Evolutionary conservation across 53 echinoderm and acorn worm species (phyloP), one percentile per base, ranked within the genome.

Genomic region (Stichopus horrens): DNA sequence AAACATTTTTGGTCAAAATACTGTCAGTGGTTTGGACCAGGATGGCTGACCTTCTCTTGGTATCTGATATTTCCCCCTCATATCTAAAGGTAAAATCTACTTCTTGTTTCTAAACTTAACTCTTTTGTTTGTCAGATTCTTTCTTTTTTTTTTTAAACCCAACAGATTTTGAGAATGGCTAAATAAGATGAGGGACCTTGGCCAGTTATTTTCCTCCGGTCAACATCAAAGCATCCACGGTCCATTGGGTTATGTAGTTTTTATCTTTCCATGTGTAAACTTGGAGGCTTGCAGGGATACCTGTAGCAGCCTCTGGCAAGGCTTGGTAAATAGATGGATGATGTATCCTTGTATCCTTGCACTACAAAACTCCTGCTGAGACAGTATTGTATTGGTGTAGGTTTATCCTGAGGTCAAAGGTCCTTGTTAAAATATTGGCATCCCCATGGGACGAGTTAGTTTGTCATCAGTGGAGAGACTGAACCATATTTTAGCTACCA

Each of bases 371-470:
- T 20, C 81, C 55, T 81, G 57, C 57, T 81, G 81, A 81, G 81
- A 81, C 81, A 7, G 58, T 37, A 37, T 81, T 81, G 81, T 81
- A 81, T 6, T 37, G 59, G 16, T 52, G 81, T 81, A 58, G 81
- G 56, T 58, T 37, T 57, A 20, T 57, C 22, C 6, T 57, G 13
- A 81, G 56, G 81, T 81, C 81, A 81, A 56, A 81, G 81, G 81
- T 81, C 81, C 81, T 81, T 81, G 81, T 81, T 81, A 81, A 81
- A 81, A 81, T 57, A 81, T 56, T 81, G 57, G 20, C 9, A 58
- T 56, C 81, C 81, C 81, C 81, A 56, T 5, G 16, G 81, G 81
- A 81, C 81, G 56, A 56, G 81, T 81, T 81, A 81, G 81, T 81
- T 37, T 81, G 81, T 81, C 81, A 81, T 81, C 81, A 81, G 57